phyloP scores from a whole-genome alignment of 2,888 invertebrate species.

The Lasioglossum calceatum region DNA sequence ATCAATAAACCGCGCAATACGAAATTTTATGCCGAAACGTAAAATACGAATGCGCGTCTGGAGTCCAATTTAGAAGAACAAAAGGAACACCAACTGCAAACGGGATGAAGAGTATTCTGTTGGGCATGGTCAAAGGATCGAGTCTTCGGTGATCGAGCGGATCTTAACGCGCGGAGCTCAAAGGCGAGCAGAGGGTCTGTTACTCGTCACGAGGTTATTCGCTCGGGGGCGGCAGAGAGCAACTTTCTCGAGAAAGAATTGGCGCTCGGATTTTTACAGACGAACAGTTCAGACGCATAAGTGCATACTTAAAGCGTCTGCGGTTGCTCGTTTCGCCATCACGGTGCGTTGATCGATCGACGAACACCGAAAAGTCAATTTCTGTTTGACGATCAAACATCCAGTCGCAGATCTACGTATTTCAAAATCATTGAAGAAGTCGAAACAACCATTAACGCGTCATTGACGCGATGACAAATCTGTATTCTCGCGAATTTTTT shows the following conservation, averaged over 20 bases:
- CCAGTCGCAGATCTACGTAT: not conserved
- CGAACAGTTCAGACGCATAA: conserved; percentile 46
- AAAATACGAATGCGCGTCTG: not conserved
- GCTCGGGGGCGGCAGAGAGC: conserved; percentile 9
- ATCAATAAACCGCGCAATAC: not conserved
- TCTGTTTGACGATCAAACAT: not conserved
- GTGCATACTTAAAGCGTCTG: conserved; percentile 48
- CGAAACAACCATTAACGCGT: not conserved
- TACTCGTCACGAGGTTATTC: not conserved
- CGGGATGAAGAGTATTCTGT: not conserved
- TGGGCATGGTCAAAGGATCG: not conserved
- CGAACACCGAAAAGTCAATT: not conserved
- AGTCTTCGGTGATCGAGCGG: not conserved
- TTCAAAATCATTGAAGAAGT: not conserved
- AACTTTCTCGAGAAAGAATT: conserved; percentile 28
- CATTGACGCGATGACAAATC: too few species aligned
- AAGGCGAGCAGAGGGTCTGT: conserved; percentile 13
- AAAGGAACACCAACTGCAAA: not conserved
- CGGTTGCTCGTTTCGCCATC: conserved; percentile 34
- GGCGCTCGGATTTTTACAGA: conserved; percentile 54
- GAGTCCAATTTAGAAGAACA: not conserved
- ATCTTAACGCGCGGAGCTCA: not conserved
- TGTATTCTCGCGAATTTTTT: not conserved
- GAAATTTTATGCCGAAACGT: not conserved
- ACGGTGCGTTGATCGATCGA: not conserved